phyloP scores from a whole-genome alignment of 2,113 vertebrate species.

The Apaloderma vittatum region DNA sequence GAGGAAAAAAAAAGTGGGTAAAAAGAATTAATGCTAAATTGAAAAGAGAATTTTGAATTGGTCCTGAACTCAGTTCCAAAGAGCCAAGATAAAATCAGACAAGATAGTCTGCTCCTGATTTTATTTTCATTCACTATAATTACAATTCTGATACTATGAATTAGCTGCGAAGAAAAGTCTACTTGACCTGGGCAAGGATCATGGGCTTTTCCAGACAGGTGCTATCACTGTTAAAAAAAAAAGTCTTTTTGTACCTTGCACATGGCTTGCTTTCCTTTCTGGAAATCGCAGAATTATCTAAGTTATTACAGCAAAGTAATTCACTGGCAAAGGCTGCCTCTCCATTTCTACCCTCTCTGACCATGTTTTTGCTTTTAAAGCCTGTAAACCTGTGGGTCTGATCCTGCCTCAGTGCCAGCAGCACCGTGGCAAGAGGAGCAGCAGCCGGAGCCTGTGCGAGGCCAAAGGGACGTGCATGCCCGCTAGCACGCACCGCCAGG shows the following conservation, averaged over 20 bases:
- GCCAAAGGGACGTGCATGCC: background rate
- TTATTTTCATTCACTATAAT: background rate
- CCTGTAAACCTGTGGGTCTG: background rate
- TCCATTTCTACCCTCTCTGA: accelerated
- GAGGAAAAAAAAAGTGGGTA: background rate
- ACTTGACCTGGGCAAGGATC: background rate
- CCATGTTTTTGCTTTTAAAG: background rate
- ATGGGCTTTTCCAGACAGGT: background rate
- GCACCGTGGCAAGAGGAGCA: background rate
- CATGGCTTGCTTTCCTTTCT: background rate
- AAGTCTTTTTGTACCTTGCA: background rate
- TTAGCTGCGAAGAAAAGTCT: background rate
- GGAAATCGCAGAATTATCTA: background rate
- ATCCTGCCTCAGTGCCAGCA: background rate
- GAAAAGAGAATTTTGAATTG: background rate
- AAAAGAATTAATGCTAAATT: background rate
- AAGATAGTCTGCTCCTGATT: background rate
- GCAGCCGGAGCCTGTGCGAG: background rate
- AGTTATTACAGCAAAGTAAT: accelerated
- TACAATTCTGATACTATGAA: background rate
- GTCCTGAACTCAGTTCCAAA: background rate
- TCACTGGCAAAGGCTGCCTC: background rate
- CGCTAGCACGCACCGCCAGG: background rate
- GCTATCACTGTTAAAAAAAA: background rate
- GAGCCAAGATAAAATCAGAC: background rate